A percentile compares a stretch with the other conserved stretches of the same genome.
These are phyloP conservation scores for Diplolepis rosae DNA, from an alignment of 2,888 invertebrate genomes.

Conservation along the genomic window DNA sequence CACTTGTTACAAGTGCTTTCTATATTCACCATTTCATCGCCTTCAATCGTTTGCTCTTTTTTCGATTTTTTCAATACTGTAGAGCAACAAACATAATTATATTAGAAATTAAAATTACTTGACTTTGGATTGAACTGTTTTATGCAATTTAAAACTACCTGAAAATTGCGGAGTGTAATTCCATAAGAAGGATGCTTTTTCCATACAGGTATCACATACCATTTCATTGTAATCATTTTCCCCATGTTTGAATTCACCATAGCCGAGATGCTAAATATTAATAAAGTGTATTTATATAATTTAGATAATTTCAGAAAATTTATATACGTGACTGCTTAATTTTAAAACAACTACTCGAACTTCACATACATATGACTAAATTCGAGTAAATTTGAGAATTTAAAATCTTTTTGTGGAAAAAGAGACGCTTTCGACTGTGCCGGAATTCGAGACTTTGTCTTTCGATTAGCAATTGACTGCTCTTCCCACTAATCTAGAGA, in stretches of 20 bases:
- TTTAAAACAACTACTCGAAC: no score
- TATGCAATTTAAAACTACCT: slow-evolving; percentile 52
- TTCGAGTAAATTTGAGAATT: no score
- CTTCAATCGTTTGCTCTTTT: slow-evolving; percentile 57
- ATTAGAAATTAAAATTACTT: neutral
- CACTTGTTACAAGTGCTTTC: slow-evolving; percentile 53
- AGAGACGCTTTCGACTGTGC: no score
- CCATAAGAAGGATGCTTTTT: slow-evolving; percentile 83
- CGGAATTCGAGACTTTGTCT: no score
- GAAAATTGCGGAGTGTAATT: slow-evolving; percentile 77
- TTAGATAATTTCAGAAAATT: slow-evolving; percentile 10
- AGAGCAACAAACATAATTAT: slow-evolving; percentile 32
- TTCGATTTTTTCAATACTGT: slow-evolving; percentile 53
- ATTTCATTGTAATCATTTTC: slow-evolving; percentile 83
- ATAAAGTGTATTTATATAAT: slow-evolving; percentile 17
- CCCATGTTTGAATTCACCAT: slow-evolving; percentile 76
- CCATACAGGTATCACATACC: slow-evolving; percentile 87
- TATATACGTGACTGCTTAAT: no score
- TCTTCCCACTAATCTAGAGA: no score
- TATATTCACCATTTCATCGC: slow-evolving; percentile 60
- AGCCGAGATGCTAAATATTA: slow-evolving; percentile 79
- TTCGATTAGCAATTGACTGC: no score
- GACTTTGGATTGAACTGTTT: neutral
- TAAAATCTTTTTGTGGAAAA: no score
- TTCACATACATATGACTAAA: no score